Evolutionary conservation across 1,140 invertebrate species (phyloP), one percentile per base, ranked within the genome.

Genomic region (Calliopsis andreniformis): DNA sequence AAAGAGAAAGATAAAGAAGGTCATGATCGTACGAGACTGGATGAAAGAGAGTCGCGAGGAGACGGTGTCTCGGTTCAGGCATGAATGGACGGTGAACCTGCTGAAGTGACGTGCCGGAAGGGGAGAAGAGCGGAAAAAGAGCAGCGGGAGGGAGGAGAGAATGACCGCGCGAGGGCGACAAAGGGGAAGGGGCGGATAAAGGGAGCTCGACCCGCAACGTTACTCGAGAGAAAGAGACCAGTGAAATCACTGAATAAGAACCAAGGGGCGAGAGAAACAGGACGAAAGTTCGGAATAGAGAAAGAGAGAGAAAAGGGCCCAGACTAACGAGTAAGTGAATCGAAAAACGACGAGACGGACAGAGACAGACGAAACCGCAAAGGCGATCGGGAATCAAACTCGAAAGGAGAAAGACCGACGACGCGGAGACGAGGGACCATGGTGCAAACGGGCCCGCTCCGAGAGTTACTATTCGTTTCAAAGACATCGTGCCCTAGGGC

Each of bases 81-180:
- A 87, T 79, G 84, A 88, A 88, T 88, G 87, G 86, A 80, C 81
- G 72, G 82, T 83, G 87, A 88, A 88, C 83, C 83, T 87, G 87
- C 78, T 66, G 66, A 49, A 47, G 70, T 25, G 73, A 67, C 64
- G 70, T 68, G 53, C 70, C 53, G 59, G 43, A 59, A 59, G 45
- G 55, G 73, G 76, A 80, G 76, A 51, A 68, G 47, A 69, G 76
- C 61, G 62, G 53, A 49, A 53, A 53, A 70, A 71, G 82, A 83
- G 58, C 51, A 77, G 45, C 47, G 45, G 23, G 62, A 62, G 58
- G 68, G 20, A 56, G 12, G 39, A 35, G 64, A 76, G 76, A 61
- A 56, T 47, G 62, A 32, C 20, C 61, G 59, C 51, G 59, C 51
- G 61, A 55, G 58, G 62, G 63, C 53, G 59, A 66, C 42, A 28